These are phyloP conservation scores for Sericinus montela DNA, from an alignment of 2,888 invertebrate species.

Conservation along the genomic window DNA sequence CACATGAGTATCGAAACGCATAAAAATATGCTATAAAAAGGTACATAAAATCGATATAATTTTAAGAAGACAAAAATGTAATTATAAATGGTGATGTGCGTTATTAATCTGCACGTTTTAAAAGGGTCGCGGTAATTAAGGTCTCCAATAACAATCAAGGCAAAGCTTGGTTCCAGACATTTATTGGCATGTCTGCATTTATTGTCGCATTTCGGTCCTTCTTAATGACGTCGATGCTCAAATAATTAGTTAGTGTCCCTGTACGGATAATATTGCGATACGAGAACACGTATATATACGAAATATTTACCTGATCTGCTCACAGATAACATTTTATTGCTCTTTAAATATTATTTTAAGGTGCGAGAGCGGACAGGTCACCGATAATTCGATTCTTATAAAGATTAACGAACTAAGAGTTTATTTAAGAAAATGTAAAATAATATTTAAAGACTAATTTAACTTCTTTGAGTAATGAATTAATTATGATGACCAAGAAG, in stretches of 20 bases:
- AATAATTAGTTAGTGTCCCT: constrained; percentile 40
- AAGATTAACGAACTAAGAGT: neutral
- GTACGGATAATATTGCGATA: constrained; percentile 21
- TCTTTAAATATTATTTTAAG: constrained; percentile 9
- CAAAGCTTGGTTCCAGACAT: constrained; percentile 50
- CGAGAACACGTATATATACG: constrained; percentile 24
- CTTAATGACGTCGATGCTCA: constrained; percentile 44
- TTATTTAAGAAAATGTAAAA: neutral
- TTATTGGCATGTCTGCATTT: constrained; percentile 51
- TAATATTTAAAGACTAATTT: too few relatives aligned
- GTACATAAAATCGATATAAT: constrained; percentile 14
- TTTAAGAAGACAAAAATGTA: constrained; percentile 13
- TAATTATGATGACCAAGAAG: too few relatives aligned
- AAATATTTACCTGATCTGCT: constrained; percentile 13
- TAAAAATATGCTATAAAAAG: constrained; percentile 15
- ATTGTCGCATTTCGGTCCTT: constrained; percentile 39
- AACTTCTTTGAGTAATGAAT: too few relatives aligned
- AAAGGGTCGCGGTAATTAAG: constrained; percentile 70
- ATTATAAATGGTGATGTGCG: constrained; percentile 16
- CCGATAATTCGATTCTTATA: constrained; percentile 8
- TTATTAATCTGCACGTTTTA: constrained; percentile 32
- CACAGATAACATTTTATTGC: constrained; percentile 8
- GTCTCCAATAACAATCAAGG: constrained; percentile 56
- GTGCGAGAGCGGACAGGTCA: constrained; percentile 7
- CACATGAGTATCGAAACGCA: constrained; percentile 10